Evolutionary conservation across 2,797 vertebrate genomes (phyloP).

Genomic region (Chaunax sp.): DNA sequence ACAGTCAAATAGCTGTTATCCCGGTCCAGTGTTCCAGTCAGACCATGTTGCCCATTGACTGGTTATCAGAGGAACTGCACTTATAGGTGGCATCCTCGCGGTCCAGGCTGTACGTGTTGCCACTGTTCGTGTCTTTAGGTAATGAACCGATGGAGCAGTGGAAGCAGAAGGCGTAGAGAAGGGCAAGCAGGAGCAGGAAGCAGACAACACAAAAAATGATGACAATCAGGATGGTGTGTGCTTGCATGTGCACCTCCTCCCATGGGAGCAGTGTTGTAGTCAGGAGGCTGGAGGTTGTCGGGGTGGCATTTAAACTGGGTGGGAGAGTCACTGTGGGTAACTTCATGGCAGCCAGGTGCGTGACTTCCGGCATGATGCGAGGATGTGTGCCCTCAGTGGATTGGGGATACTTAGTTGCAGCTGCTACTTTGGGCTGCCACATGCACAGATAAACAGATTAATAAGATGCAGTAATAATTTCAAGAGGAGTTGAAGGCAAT

Average conservation of each 20-base stretch:
- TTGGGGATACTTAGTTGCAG: not conserved
- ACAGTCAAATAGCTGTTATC: slow-evolving; percentile 24
- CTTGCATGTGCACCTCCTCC: slow-evolving; percentile 59
- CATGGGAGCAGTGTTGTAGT: slow-evolving; percentile 34
- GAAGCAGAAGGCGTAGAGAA: slow-evolving; percentile 82
- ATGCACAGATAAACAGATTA: not conserved
- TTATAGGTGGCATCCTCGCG: slow-evolving; percentile 81
- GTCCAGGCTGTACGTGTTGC: slow-evolving; percentile 61
- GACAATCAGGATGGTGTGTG: slow-evolving; percentile 75
- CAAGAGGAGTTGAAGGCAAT: not conserved
- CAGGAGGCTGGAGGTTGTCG: slow-evolving; percentile 4
- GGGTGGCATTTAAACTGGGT: slow-evolving; percentile 8
- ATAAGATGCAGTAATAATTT: not conserved
- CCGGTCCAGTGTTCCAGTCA: slow-evolving; percentile 51
- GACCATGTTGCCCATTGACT: slow-evolving; percentile 72
- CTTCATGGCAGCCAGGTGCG: slow-evolving; percentile 37
- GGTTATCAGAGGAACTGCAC: slow-evolving; percentile 75
- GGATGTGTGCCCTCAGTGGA: slow-evolving; percentile 2
- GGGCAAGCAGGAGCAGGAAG: slow-evolving; percentile 80
- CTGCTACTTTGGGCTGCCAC: slow-evolving; percentile 2
- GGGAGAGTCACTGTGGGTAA: slow-evolving; percentile 23
- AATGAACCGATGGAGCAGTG: slow-evolving; percentile 70
- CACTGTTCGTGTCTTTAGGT: slow-evolving; percentile 49
- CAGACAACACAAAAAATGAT: slow-evolving; percentile 80
- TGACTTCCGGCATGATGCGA: slow-evolving; percentile 52